phyloP scores from a whole-genome alignment of 2,113 vertebrate genomes.

The Mirounga angustirostris region DNA sequence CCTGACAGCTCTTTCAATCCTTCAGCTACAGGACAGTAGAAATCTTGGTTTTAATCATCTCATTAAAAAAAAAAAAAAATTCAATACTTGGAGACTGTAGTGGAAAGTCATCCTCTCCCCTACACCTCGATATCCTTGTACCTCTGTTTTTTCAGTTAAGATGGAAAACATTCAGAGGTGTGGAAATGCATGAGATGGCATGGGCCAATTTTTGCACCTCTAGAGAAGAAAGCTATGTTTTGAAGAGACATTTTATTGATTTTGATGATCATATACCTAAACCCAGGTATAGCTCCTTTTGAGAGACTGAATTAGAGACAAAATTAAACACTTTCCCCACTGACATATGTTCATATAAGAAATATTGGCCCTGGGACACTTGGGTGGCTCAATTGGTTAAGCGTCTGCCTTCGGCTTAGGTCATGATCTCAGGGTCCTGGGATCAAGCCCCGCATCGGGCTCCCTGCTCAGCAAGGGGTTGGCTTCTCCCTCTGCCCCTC shows the following conservation, averaged over 20 bases:
- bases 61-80: background rate
- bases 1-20: background rate
- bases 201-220: background rate
- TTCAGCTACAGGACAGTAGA: background rate
- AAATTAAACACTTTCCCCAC: background rate
- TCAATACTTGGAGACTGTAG: background rate
- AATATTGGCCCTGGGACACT: no score
- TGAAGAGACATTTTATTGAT: background rate
- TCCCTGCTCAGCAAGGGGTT: no score
- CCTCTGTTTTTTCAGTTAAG: no score
- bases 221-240: background rate
- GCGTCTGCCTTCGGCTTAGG: no score
- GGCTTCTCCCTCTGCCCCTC: no score
- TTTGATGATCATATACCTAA: background rate
- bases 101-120: no score
- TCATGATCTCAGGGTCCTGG: no score
- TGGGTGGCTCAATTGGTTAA: no score
- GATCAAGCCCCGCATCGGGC: no score
- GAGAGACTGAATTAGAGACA: background rate
- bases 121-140: background rate
- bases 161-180: background rate
- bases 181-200: background rate
- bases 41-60: background rate
- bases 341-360: background rate
- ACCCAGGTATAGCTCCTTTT: background rate